Evolutionary conservation across 1,140 invertebrate genomes (phyloP), one percentile per base, ranked within the genome.

Genomic region (Halictus rubicundus): DNA sequence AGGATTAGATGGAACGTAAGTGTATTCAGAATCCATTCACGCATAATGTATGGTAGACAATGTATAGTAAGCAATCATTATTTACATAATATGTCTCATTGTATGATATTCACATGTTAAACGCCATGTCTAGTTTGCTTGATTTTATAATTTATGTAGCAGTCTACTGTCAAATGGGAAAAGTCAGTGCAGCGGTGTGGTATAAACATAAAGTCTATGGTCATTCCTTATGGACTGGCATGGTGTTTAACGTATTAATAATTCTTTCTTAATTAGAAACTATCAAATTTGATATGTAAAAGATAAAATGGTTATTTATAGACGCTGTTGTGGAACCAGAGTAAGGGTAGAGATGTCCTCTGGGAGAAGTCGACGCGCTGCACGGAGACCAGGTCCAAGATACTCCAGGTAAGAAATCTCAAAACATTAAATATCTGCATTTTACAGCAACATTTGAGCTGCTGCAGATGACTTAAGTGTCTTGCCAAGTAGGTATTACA

Each of bases 1-100:
- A 88, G 98, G 96, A 65, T 93, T 99, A 77, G 98, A 99, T 94
- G 98, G 98, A 94, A 97, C 97, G 96, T 98, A 94, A 95, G 96
- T 95, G 78, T 61, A 46, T 6, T n/a, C 7, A 7, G 21, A 57
- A n/a, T n/a, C n/a, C n/a, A 21, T 57, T n/a, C 9, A n/a, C 7
- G 19, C 19, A 16, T 16, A 52, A 21, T 16, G 14, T 14, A 52
- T 21, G 6, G 19, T 21, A 52, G 19, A 52, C 19, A 52, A 52
- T 57, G n/a, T 14, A 52, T 21, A 21, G 19, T 21, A 52, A 52
- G 19, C 19, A 52, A 52, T 57, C 1, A 57, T 8, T 57, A 57
- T 8, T 57, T 57, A 52, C 19, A 16, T 54, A 54, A 21, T 21
- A 54, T n/a, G 54, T 57, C 7, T n/a, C 27, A 63, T 21, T 52